A percentile compares a stretch with the other conserved stretches of the same genome.
Evolutionary conservation across 2,113 vertebrate species (phyloP).

Genomic region (Scalopus aquaticus): DNA sequence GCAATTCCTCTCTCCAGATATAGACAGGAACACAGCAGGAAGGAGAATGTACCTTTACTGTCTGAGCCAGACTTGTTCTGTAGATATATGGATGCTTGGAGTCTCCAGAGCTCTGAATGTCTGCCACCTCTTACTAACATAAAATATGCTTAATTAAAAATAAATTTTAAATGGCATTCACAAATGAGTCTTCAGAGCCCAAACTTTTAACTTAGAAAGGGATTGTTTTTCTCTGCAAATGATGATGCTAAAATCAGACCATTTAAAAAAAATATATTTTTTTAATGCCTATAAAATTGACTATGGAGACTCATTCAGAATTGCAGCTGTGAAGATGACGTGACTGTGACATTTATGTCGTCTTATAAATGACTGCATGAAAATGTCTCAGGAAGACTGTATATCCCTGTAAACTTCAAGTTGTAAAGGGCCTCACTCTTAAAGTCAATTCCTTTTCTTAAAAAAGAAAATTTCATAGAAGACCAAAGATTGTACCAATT

Average conservation of each 20-base stretch:
- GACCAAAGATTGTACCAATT: constrained; percentile 48
- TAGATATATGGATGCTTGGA: constrained; percentile 65
- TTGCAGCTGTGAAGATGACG: constrained; percentile 71
- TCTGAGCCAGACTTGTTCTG: constrained; percentile 66
- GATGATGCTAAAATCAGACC: constrained; percentile 75
- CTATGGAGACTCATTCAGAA: constrained; percentile 76
- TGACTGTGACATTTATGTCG: constrained; percentile 74
- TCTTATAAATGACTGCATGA: constrained; percentile 71
- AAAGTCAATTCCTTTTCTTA: constrained; percentile 61
- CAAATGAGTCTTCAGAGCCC: constrained; percentile 75
- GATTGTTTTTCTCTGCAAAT: constrained; percentile 76
- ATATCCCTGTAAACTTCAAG: constrained; percentile 58
- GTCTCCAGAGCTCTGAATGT: constrained; percentile 65
- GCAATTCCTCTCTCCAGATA: constrained; percentile 51
- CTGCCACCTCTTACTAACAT: constrained; percentile 69
- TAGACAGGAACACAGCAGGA: constrained; percentile 63
- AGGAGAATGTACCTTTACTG: constrained; percentile 63
- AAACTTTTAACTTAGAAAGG: constrained; percentile 69
- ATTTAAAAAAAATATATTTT: constrained; percentile 70
- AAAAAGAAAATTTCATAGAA: constrained; percentile 63
- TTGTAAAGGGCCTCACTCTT: constrained; percentile 65
- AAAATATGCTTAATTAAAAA: constrained; percentile 74
- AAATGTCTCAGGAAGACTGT: constrained; percentile 74
- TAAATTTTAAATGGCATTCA: constrained; percentile 77
- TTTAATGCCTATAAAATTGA: constrained; percentile 70